A percentile compares a stretch with the other conserved stretches of the same genome.
phyloP scores from a whole-genome alignment of 2,797 vertebrate species.

The Microchirus variegatus region DNA sequence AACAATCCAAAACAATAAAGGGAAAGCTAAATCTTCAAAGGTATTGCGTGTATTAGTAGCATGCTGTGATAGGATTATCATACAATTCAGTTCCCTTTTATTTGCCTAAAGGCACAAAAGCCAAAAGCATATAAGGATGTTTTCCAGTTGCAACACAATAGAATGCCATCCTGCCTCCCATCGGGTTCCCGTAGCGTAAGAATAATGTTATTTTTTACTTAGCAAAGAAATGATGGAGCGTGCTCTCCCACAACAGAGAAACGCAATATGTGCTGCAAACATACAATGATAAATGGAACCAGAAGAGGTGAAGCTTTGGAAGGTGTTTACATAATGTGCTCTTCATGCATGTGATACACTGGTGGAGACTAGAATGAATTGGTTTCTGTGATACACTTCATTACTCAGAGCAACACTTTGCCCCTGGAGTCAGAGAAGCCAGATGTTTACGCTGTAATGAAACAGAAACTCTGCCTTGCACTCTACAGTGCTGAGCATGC shows the following conservation, averaged over 20 bases:
- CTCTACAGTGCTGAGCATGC: not conserved
- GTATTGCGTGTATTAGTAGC: conserved; percentile 2
- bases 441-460: conserved; percentile 51
- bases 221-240: conserved; percentile 25
- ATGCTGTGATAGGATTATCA: conserved; percentile 28
- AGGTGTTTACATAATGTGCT: conserved; percentile 47
- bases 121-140: conserved; percentile 13
- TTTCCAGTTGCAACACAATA: conserved; percentile 13
- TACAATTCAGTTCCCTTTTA: not conserved
- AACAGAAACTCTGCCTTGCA: conserved; percentile 22
- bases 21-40: not conserved
- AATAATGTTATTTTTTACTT: conserved; percentile 35
- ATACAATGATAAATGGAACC: conserved; percentile 53
- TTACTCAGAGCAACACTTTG: conserved; percentile 45
- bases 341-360: conserved; percentile 55
- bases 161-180: conserved; percentile 3
- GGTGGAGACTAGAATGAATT: conserved; percentile 52
- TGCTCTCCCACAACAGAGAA: conserved; percentile 19
- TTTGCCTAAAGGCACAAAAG: conserved; percentile 32
- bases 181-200: conserved; percentile 2
- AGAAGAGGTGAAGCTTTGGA: conserved; percentile 38
- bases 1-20: not conserved
- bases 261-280: conserved; percentile 52
- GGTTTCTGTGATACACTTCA: conserved; percentile 53
- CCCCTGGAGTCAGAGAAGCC: conserved; percentile 43